These are phyloP conservation scores for Philotrypesis tridentata DNA, from an alignment of 1,140 invertebrate genomes.

Conservation along the genomic window DNA sequence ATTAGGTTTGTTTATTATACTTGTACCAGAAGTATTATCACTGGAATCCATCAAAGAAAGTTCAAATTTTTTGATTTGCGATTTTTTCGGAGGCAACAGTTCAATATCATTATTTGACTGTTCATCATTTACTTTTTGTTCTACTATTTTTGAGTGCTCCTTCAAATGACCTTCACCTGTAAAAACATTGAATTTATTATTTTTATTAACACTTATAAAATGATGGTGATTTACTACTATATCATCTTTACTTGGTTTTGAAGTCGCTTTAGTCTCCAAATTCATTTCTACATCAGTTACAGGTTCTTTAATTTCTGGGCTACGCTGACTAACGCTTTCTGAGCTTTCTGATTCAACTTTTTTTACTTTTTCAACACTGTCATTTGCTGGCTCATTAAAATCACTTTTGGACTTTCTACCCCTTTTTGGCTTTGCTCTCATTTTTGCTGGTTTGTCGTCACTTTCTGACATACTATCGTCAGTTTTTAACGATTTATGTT, in stretches of 20 bases:
- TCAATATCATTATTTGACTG: slow-evolving; percentile 51
- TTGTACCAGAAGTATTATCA: slow-evolving; percentile 37
- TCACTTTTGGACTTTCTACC: not conserved
- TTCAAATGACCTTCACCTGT: slow-evolving; percentile 9
- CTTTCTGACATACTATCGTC: slow-evolving; percentile 67
- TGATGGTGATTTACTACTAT: not conserved
- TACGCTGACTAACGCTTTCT: not conserved
- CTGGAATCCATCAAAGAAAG: slow-evolving; percentile 64
- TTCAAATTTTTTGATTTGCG: slow-evolving; percentile 71
- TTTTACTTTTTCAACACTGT: not conserved
- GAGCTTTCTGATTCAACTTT: not conserved
- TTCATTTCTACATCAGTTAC: not conserved
- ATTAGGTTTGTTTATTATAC: not conserved
- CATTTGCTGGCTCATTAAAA: not conserved
- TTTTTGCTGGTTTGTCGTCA: slow-evolving; percentile 56
- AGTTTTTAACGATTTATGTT: slow-evolving; percentile 58
- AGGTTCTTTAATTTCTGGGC: not conserved
- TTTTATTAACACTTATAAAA: not conserved
- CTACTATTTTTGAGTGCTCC: slow-evolving; percentile 27
- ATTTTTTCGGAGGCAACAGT: slow-evolving; percentile 68
- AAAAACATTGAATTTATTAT: slow-evolving; percentile 1
- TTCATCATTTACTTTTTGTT: slow-evolving; percentile 33
- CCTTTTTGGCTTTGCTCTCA: slow-evolving; percentile 10
- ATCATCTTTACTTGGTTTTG: slow-evolving; percentile 18
- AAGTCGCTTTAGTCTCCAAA: not conserved